Conservation (phyloP, 2,888 invertebrate genomes). For the Cheilosia vernalis region DNA sequence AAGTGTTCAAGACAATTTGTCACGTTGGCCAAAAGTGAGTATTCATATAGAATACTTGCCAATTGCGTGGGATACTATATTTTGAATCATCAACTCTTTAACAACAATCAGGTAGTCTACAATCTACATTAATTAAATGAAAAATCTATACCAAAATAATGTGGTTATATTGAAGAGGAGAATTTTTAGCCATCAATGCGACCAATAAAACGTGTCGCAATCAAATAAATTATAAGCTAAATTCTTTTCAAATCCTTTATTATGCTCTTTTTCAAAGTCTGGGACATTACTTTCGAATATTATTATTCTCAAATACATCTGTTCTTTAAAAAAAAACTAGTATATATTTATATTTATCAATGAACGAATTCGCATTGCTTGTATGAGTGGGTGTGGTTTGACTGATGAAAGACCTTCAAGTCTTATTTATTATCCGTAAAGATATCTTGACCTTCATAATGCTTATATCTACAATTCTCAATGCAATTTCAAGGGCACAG, state of each 20-base stretch:
- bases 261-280: not conserved
- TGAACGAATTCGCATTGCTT: not conserved
- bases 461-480: not conserved
- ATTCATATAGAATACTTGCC: constrained; percentile 17
- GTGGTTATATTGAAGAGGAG: not conserved
- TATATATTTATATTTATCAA: constrained; percentile 18
- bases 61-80: constrained; percentile 46
- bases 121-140: constrained; percentile 3
- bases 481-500: constrained; percentile 3
- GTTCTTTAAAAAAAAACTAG: not conserved
- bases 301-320: not conserved
- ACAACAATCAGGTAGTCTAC: not conserved
- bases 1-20: constrained; percentile 14
- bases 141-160: not conserved
- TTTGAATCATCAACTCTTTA: constrained; percentile 22
- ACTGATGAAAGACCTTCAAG: constrained; percentile 28
- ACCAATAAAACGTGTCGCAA: constrained; percentile 9
- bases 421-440: constrained; percentile 5
- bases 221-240: not conserved
- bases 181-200: not conserved
- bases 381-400: constrained; percentile 4
- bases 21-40: constrained; percentile 7
- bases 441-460: constrained; percentile 2
- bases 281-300: constrained; percentile 15
- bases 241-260: constrained; percentile 7